phyloP scores from a whole-genome alignment of 64 coral and sea anemone genomes.

The Montipora efflorescens region DNA sequence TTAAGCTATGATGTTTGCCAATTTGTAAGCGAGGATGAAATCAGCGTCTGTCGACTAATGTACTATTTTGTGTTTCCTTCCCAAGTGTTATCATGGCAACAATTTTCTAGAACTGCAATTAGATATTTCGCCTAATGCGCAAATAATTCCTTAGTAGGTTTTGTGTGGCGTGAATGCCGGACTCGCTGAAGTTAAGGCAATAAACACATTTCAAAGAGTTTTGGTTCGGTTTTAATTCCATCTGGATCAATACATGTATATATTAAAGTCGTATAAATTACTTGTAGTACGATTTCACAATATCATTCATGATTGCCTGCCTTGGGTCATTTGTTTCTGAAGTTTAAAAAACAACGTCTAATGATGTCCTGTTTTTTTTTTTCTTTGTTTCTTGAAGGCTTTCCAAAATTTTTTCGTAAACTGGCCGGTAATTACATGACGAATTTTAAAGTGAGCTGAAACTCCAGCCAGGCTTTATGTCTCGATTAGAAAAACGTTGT shows the following conservation, averaged over 20 bases:
- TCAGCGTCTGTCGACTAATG: not conserved
- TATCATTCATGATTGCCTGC: no score
- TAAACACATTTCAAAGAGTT: not conserved
- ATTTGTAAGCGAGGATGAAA: not conserved
- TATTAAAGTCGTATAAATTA: not conserved
- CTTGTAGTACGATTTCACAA: not conserved
- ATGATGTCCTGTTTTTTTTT: not conserved
- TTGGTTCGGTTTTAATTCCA: not conserved
- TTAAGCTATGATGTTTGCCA: no score
- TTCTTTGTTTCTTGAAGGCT: no score
- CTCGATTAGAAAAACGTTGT: no score
- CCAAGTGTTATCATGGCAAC: not conserved
- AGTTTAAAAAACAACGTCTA: not conserved
- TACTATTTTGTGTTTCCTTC: not conserved
- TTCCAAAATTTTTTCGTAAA: no score
- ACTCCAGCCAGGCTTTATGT: no score
- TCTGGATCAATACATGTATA: not conserved
- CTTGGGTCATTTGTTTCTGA: no score
- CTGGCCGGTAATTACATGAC: no score
- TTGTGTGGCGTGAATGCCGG: not conserved
- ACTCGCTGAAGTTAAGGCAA: not conserved
- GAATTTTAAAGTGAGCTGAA: no score
- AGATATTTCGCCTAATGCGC: not conserved
- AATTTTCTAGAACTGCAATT: not conserved
- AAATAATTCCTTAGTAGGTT: not conserved